These are phyloP conservation scores for Microctonus hyperodae DNA, from an alignment of 2,888 invertebrate species.

Conservation along the genomic window DNA sequence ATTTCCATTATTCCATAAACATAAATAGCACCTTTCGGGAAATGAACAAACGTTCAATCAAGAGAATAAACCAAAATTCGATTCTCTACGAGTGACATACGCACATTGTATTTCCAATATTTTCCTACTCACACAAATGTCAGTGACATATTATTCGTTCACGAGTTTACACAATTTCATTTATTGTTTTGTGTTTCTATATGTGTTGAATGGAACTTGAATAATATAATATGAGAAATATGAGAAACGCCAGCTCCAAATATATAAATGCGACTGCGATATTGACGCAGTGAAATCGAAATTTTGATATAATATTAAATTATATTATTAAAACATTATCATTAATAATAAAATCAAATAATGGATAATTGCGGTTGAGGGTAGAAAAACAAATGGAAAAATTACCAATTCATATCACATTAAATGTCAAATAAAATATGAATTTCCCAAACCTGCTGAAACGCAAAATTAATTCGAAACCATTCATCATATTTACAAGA, in stretches of 20 bases:
- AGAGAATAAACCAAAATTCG: conserved; percentile 3
- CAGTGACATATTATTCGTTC: neutral
- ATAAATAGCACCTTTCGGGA: neutral
- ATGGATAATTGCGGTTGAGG: neutral
- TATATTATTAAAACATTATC: neutral
- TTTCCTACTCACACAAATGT: neutral
- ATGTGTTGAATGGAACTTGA: neutral
- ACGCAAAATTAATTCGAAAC: neutral
- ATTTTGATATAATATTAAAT: neutral
- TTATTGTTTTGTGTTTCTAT: neutral
- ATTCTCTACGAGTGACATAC: neutral
- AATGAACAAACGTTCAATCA: conserved; percentile 2
- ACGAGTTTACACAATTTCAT: neutral
- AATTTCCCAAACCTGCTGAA: neutral
- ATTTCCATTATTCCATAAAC: neutral
- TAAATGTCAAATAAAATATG: neutral
- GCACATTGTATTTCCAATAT: neutral
- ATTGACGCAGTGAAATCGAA: neutral
- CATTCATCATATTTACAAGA: neutral
- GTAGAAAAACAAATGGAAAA: neutral
- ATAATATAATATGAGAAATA: neutral
- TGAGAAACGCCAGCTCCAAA: neutral
- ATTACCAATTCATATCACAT: neutral
- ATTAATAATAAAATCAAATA: neutral
- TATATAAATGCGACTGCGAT: neutral